Conservation (phyloP, 2,797 vertebrate genomes). For the Natrix natrix region DNA sequence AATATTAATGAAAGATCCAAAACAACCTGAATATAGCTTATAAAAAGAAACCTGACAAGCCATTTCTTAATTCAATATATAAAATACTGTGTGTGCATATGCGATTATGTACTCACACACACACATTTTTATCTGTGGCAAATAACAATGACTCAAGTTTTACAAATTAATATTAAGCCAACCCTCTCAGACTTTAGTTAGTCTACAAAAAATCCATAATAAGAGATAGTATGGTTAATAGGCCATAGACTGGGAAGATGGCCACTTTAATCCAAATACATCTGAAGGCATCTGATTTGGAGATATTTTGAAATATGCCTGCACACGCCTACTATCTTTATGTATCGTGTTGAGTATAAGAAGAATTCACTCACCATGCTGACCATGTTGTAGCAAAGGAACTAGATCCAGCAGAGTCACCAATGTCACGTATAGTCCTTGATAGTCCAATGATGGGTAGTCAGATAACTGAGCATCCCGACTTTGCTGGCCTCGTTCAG, state of each 20-base stretch:
- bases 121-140: slow-evolving; percentile 52
- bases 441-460: slow-evolving; percentile 99
- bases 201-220: slow-evolving; percentile 25
- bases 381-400: slow-evolving; percentile 99
- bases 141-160: slow-evolving; percentile 55
- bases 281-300: not conserved
- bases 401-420: slow-evolving; percentile 99
- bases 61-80: not conserved
- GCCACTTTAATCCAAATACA: not conserved
- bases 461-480: slow-evolving; percentile 99
- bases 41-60: not conserved
- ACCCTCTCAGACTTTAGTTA: not conserved
- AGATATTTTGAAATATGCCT: not conserved
- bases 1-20: slow-evolving; percentile 14
- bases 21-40: not conserved
- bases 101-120: not conserved
- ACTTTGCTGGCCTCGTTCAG: slow-evolving; percentile 99
- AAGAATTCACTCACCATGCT: slow-evolving; percentile 92
- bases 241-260: not conserved
- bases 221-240: not conserved
- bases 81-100: not conserved
- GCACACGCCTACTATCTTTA: not conserved
- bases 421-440: slow-evolving; percentile 99
- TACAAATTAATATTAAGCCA: slow-evolving; percentile 26
- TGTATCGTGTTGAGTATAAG: slow-evolving; percentile 31